phyloP scores from a whole-genome alignment of 2,888 invertebrate species.

The Stenichneumon culpator region DNA sequence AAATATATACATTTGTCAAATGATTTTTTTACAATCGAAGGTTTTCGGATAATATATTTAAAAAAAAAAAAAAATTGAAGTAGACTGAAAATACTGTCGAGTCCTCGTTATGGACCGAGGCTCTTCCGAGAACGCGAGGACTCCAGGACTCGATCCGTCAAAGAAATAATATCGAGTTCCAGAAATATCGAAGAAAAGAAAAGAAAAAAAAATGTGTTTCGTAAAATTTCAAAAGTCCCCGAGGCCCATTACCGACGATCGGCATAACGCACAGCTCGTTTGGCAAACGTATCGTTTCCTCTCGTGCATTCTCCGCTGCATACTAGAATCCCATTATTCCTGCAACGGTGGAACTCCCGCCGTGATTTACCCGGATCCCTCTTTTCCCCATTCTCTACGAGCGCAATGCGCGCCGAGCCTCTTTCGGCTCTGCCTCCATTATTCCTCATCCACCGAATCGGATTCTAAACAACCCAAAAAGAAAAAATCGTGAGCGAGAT shows the following conservation, averaged over 20 bases:
- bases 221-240: conserved; percentile 53
- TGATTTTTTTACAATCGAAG: too few species aligned
- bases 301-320: conserved; percentile 31
- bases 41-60: background rate
- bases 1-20: too few species aligned
- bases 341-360: conserved; percentile 54
- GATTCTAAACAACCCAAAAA: conserved; percentile 17
- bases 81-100: background rate
- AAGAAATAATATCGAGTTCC: conserved; percentile 59
- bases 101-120: background rate
- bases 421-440: conserved; percentile 57
- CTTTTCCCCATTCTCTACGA: conserved; percentile 50
- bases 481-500: background rate
- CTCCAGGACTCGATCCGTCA: conserved; percentile 30
- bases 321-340: conserved; percentile 58
- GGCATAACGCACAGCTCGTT: conserved; percentile 62
- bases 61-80: background rate
- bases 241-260: conserved; percentile 45
- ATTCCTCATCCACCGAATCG: conserved; percentile 56
- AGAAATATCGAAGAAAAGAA: conserved; percentile 39
- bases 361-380: conserved; percentile 65
- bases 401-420: conserved; percentile 40
- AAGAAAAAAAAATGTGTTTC: conserved; percentile 46
- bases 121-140: conserved; percentile 24
- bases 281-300: conserved; percentile 74